Base-by-base conservation (phyloP, 2,888 invertebrate genomes). In the Drosophila colorata region DNA sequence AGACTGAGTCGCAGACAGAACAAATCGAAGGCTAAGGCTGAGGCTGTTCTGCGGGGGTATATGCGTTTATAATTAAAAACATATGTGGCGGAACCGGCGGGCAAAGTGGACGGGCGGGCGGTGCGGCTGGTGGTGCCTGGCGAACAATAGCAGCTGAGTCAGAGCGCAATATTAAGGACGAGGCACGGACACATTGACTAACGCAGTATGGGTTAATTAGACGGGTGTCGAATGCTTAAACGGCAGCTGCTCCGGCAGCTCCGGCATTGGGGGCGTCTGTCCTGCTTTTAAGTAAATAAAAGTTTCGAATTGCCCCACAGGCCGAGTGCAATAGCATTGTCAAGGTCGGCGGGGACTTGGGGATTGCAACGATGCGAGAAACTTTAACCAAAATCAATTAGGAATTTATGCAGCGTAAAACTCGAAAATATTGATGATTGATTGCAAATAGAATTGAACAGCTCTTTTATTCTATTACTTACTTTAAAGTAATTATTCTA, bases 1-100 rank as follows among this genome's bases (percentile, higher is more conserved):
- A 56, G 69, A 69, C 47, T 31, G 37, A 56, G 35, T 25, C 64
- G 37, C 59, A 71, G 74, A 60, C 76, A 28, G 28, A 33, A 63
- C 38, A 61, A 61, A 59, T 46, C 46, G 35, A 53, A 55, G 52
- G 55, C 63, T 43, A 35, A 58, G 58, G 38, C 53, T 31, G 40
- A 28, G 11, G 2, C 43, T 35, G 16, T 9, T 9, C 4, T 14
- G 18, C 47, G 23, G 51, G 40, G n/a, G 23, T 55, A 11, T 48
- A 25, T 63, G 68, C 56, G 63, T 70, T 57, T 87, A 87, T 86
- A 86, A 86, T 86, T 86, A 86, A 86, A 88, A 86, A 87, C 85
- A 86, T 75, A 80, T 86, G 85, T 73, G 77, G 47, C 77, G 68
- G 57, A 83, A 86, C 76, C 65, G 47, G 55, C 23, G 40, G 43